Evolutionary conservation across 2,888 invertebrate genomes (phyloP).

Genomic region (Nymphalis urticae): DNA sequence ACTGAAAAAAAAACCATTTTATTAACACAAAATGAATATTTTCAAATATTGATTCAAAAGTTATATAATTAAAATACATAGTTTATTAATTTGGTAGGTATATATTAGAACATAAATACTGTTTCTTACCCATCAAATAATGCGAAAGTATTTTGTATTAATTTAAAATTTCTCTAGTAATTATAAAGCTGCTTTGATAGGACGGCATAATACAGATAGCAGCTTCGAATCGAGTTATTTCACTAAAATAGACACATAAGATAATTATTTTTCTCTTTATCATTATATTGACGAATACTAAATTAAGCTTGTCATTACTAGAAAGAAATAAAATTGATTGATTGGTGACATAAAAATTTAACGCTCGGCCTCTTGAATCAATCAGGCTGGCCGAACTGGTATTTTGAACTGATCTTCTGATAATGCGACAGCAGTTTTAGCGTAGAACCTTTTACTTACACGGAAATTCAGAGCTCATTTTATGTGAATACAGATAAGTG

Average conservation of each 20-base stretch:
- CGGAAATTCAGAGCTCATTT: constrained; percentile 27
- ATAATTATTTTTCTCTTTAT: constrained; percentile 24
- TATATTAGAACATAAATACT: too few species aligned
- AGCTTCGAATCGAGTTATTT: constrained; percentile 22
- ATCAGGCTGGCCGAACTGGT: constrained; percentile 58
- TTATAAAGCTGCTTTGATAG: constrained; percentile 4
- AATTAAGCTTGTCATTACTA: constrained; percentile 36
- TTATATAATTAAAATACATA: too few species aligned
- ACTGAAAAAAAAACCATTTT: too few species aligned
- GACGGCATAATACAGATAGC: constrained; percentile 1
- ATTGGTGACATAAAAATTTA: constrained; percentile 74
- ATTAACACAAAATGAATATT: not conserved
- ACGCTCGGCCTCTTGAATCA: constrained; percentile 63
- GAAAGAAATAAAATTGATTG: constrained; percentile 71
- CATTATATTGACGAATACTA: constrained; percentile 34
- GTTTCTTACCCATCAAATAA: too few species aligned
- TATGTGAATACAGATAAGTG: constrained; percentile 25
- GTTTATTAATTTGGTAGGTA: too few species aligned
- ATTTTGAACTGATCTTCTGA: constrained; percentile 48
- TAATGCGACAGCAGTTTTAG: constrained; percentile 57
- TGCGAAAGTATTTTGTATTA: not conserved
- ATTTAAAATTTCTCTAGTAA: not conserved
- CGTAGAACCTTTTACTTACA: constrained; percentile 47
- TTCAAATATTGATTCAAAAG: not conserved
- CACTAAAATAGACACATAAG: constrained; percentile 13